A percentile compares a stretch with the other conserved stretches of the same genome.
Evolutionary conservation across 2,797 vertebrate species (phyloP).

Genomic region (Intellagama lesueurii): DNA sequence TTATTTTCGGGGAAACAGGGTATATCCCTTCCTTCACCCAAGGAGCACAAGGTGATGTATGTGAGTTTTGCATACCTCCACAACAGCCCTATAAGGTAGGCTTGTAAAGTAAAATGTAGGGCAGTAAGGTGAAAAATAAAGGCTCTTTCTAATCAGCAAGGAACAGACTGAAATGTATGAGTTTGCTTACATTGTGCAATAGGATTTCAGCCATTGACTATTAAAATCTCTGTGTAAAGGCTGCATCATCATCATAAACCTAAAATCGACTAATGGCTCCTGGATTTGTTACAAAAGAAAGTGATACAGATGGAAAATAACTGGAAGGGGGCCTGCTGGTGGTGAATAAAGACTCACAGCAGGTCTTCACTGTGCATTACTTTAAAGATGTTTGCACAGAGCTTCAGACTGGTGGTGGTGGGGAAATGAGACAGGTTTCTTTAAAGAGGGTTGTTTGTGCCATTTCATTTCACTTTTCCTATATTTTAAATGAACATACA

Average conservation of each 20-base stretch:
- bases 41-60: background rate
- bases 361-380: constrained; percentile 57
- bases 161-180: too few species aligned
- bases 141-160: too few species aligned
- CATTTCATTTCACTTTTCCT: background rate
- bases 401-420: constrained; percentile 53
- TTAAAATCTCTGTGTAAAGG: constrained; percentile 13
- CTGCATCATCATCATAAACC: constrained; percentile 2
- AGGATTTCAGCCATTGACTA: background rate
- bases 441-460: constrained; percentile 40
- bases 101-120: background rate
- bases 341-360: constrained; percentile 64
- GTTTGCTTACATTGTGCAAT: too few species aligned
- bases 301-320: constrained; percentile 56
- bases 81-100: background rate
- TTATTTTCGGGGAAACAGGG: too few species aligned
- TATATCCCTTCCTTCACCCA: background rate
- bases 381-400: constrained; percentile 62
- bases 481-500: background rate
- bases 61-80: too few species aligned
- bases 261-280: constrained; percentile 5
- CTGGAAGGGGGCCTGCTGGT: constrained; percentile 60
- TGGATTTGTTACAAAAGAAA: constrained; percentile 52
- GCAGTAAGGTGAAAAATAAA: background rate
- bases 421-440: constrained; percentile 54